Evolutionary conservation across 2,888 invertebrate species (phyloP).

Genomic region (Habroteleia sp.): DNA sequence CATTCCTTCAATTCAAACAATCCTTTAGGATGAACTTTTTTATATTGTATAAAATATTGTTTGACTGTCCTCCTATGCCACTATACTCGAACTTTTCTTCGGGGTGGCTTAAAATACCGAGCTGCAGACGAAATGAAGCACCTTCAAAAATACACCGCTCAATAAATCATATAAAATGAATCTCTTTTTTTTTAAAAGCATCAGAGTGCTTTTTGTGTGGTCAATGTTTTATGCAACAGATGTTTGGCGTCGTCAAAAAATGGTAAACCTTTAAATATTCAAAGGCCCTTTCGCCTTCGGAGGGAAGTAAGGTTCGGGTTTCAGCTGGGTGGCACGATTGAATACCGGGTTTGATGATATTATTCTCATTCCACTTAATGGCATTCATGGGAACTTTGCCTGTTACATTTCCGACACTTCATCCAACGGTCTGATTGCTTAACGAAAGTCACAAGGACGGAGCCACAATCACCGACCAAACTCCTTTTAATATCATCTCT

Average conservation of each 20-base stretch:
- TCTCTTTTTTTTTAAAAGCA: constrained; percentile 31
- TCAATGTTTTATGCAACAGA: constrained; percentile 36
- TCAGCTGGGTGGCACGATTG: constrained; percentile 7
- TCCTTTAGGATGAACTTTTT: constrained; percentile 52
- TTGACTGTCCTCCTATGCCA: constrained; percentile 75
- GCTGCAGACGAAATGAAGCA: constrained; percentile 37
- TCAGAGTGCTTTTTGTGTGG: constrained; percentile 13
- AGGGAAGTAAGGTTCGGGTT: not conserved
- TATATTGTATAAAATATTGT: constrained; percentile 74
- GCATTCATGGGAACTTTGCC: constrained; percentile 14
- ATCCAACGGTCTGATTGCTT: constrained; percentile 14
- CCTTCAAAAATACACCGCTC: constrained; percentile 35
- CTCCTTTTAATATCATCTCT: constrained; percentile 14
- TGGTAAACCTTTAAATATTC: not conserved
- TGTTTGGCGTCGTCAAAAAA: constrained; percentile 23
- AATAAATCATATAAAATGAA: constrained; percentile 58
- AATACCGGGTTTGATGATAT: constrained; percentile 2
- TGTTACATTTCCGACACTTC: constrained; percentile 38
- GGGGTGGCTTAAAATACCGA: constrained; percentile 65
- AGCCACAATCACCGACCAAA: constrained; percentile 11
- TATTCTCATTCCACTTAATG: constrained; percentile 19
- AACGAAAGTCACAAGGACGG: constrained; percentile 14
- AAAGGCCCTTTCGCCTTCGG: not conserved
- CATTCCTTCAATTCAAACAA: no score
- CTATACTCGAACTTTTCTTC: constrained; percentile 73